Base-by-base conservation (phyloP, 1,140 invertebrate genomes). In the Leguminivora glycinivorella region DNA sequence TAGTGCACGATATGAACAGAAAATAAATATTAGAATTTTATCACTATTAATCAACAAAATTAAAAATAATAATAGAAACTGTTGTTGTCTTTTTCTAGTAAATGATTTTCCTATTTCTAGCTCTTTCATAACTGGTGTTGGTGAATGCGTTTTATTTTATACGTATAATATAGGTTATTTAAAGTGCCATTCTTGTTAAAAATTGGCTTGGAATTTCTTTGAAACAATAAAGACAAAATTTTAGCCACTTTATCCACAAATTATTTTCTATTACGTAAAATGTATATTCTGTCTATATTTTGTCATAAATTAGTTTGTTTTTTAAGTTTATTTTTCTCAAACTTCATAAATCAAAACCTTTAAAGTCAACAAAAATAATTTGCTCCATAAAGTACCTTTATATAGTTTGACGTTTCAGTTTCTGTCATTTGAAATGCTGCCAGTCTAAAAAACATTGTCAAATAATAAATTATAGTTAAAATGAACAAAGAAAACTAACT, bases 401-500 rank as follows among this genome's bases (percentile, higher is more conserved):
- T 52, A n/a, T 7, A 52, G 6, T 52, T 22, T 52, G 47, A 52
- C 17, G 19, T 52, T 22, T 52, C 1, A 52, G 7, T 6, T 10
- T 17, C 19, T 52, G 47, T 52, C 47, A 52, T 9, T 52, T 22
- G 19, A 9, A 52, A 22, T 52, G 19, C 22, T 22, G 47, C 47
- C 47, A 52, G 10, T 19, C 4, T 22, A 52, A 52, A 22, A 52
- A 10, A 52, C n/a, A 1, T 1, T 22, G 19, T 22, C 47, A 52
- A 52, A 22, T 2, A 63, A 29, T 63, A 17, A 1, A 17, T 29
- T 9, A 12, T 29, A 29, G 58, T 0, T 17, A 29, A 63, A 63
- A 63, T 63, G n/a, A 9, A 34, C 58, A 63, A 63, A n/a, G 58
- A 29, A 63, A 63, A 63, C 58, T 19, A 31, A 63, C 58, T 63